Evolutionary conservation across 2,888 invertebrate genomes (phyloP).

Genomic region (Apodemia hepburni): DNA sequence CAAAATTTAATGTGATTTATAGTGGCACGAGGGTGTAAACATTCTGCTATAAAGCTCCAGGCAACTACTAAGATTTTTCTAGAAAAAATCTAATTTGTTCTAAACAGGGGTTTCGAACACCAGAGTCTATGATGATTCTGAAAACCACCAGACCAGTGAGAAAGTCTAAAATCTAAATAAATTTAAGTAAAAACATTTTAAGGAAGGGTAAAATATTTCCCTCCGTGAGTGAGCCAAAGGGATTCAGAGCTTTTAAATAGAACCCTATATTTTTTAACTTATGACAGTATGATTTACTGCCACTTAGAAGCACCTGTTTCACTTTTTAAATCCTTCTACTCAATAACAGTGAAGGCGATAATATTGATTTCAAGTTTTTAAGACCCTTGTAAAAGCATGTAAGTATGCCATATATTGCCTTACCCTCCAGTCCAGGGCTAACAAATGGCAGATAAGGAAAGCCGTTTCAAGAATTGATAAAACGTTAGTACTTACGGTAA

Average conservation of each 20-base stretch:
- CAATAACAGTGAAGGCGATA: background rate
- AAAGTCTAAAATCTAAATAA: too few relatives aligned
- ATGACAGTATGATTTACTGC: background rate
- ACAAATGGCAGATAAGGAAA: background rate
- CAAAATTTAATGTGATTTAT: too few relatives aligned
- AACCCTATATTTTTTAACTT: background rate
- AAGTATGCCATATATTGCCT: background rate
- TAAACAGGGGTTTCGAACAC: too few relatives aligned
- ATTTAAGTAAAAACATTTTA: too few relatives aligned
- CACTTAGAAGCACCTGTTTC: background rate
- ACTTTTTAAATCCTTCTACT: background rate
- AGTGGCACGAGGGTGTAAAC: too few relatives aligned
- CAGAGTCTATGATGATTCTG: too few relatives aligned
- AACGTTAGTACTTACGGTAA: background rate
- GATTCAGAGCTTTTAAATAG: background rate
- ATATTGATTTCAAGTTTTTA: background rate
- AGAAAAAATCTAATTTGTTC: too few relatives aligned
- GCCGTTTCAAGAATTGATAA: slow-evolving; percentile 1
- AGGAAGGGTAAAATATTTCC: too few relatives aligned
- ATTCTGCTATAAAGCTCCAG: too few relatives aligned
- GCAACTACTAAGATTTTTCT: too few relatives aligned
- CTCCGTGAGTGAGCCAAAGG: background rate
- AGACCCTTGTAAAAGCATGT: background rate
- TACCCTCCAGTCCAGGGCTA: background rate
- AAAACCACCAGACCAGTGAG: too few relatives aligned